Conservation (phyloP, 2,888 invertebrate genomes). For the Drosophila ustulata region DNA sequence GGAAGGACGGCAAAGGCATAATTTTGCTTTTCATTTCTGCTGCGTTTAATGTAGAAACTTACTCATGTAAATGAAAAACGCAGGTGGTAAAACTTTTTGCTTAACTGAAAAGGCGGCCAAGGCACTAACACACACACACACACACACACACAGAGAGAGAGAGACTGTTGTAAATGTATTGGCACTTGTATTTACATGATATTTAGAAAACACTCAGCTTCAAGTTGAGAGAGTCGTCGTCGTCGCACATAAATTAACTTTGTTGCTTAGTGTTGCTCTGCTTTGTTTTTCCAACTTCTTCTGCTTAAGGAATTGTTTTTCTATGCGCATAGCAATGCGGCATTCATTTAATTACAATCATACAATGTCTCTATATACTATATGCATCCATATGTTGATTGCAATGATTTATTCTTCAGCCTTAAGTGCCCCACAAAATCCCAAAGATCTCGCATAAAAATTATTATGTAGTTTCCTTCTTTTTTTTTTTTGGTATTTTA, state of each 20-base stretch:
- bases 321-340: slow-evolving; percentile 57
- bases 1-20: slow-evolving; percentile 54
- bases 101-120: slow-evolving; percentile 49
- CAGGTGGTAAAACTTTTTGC: slow-evolving; percentile 68
- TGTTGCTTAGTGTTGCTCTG: slow-evolving; percentile 21
- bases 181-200: slow-evolving; percentile 63
- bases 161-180: slow-evolving; percentile 43
- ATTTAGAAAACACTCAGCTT: slow-evolving; percentile 55
- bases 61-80: slow-evolving; percentile 78
- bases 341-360: slow-evolving; percentile 54
- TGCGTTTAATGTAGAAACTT: slow-evolving; percentile 74
- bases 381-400: slow-evolving; percentile 3
- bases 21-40: slow-evolving; percentile 65
- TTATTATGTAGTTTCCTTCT: slow-evolving; percentile 11
- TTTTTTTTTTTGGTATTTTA: slow-evolving; percentile 15
- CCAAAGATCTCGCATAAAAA: slow-evolving; percentile 26
- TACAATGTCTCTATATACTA: slow-evolving; percentile 28
- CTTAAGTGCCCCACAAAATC: slow-evolving; percentile 17
- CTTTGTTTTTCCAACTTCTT: neutral
- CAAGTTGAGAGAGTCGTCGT: slow-evolving; percentile 25
- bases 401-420: slow-evolving; percentile 22
- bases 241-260: slow-evolving; percentile 66
- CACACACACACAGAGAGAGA: neutral
- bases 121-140: slow-evolving; percentile 23
- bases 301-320: slow-evolving; percentile 22